Evolutionary conservation across 2,797 vertebrate species (phyloP).

Genomic region (Sebastes glaucus): DNA sequence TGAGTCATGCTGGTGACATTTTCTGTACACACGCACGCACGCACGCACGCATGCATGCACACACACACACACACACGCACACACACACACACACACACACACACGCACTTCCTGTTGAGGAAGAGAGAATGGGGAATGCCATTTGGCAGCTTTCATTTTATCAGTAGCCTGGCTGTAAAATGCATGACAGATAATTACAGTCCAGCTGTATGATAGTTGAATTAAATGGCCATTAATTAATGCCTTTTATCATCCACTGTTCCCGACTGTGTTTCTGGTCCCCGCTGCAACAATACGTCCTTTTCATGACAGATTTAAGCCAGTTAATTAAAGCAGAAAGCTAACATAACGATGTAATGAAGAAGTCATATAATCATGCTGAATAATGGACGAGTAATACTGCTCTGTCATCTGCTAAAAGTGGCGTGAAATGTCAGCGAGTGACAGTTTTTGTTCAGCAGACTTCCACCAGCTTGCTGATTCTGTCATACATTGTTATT

Average conservation of each 20-base stretch:
- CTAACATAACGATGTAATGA: background rate
- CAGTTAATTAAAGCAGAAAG: constrained; percentile 6
- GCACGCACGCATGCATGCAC: no score
- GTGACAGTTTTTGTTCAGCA: background rate
- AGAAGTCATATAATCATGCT: background rate
- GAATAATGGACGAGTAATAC: background rate
- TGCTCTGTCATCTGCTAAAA: background rate
- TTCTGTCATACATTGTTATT: background rate
- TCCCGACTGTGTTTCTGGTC: background rate
- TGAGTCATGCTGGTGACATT: constrained; percentile 78
- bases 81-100: background rate
- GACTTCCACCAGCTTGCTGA: background rate
- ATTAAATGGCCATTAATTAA: constrained; percentile 17
- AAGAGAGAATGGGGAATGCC: background rate
- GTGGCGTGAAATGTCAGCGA: background rate
- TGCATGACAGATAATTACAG: constrained; percentile 5
- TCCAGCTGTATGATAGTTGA: background rate
- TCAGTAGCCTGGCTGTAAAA: constrained; percentile 7
- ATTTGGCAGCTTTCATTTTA: constrained; percentile 8
- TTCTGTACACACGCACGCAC: background rate
- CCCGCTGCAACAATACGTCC: background rate
- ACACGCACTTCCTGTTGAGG: background rate
- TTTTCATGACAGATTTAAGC: background rate
- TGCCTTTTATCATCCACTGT: background rate
- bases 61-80: background rate